Conservation (phyloP, 2,888 invertebrate species). For the Andrena bucephala region DNA sequence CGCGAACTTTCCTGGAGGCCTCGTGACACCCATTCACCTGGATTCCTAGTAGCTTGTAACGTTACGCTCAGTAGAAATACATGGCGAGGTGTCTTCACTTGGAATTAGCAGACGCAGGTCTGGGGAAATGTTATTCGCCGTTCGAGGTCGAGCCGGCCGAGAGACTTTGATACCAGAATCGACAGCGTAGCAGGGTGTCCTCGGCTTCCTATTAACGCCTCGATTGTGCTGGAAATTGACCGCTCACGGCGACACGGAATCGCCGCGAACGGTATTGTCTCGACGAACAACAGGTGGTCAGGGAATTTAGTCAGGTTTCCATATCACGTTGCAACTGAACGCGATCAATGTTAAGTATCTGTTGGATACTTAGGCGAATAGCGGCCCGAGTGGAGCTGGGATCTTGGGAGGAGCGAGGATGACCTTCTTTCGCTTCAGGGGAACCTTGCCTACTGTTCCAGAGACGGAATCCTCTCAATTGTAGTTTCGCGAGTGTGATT, state of each 20-base stretch:
- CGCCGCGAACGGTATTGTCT: conserved; percentile 46
- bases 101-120: background rate
- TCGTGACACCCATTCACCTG: conserved; percentile 28
- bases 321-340: conserved; percentile 56
- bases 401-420: background rate
- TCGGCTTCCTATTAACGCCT: conserved; percentile 34
- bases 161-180: background rate
- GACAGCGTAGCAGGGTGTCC: conserved; percentile 1
- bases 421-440: background rate
- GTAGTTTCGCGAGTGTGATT: no score
- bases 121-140: no score
- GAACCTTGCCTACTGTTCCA: background rate
- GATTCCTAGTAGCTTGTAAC: background rate
- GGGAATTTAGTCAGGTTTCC: conserved; percentile 49
- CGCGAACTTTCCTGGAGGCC: conserved; percentile 35
- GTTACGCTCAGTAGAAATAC: no score
- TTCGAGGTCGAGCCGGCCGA: background rate
- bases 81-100: no score
- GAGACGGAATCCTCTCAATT: background rate
- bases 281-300: conserved; percentile 69
- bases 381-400: background rate
- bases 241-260: conserved; percentile 53
- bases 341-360: conserved; percentile 32
- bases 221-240: conserved; percentile 44
- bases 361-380: background rate